A percentile compares a stretch with the other conserved stretches of the same genome.
These are phyloP conservation scores for Tolmerus cingulatus DNA, from an alignment of 2,888 invertebrate genomes.

Conservation along the genomic window DNA sequence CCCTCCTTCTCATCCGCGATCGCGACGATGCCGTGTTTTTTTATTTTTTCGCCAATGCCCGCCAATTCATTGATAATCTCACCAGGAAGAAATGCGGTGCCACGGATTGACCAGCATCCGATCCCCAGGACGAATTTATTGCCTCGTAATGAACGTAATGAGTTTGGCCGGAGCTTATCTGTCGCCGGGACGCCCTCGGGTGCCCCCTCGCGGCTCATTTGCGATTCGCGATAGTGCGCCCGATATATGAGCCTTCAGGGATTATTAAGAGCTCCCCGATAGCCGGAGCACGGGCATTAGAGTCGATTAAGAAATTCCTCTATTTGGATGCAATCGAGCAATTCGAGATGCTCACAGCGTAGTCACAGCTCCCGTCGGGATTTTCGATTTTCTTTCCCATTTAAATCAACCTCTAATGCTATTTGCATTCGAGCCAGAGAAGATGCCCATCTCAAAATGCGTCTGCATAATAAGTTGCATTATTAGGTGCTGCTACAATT, in stretches of 20 bases:
- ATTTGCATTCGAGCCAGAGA: not conserved
- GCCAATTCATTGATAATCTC: not conserved
- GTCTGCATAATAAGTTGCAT: not conserved
- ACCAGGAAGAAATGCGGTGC: not conserved
- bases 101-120: not conserved
- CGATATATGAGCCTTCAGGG: not conserved
- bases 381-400: not conserved
- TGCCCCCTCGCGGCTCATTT: not conserved
- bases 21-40: not conserved
- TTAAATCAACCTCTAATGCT: not conserved
- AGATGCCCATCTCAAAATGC: not conserved
- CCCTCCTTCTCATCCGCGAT: not conserved
- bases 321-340: not conserved
- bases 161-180: slow-evolving; percentile 4
- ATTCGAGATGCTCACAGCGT: not conserved
- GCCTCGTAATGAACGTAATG: slow-evolving; percentile 6
- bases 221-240: not conserved
- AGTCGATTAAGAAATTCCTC: not conserved
- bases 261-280: not conserved
- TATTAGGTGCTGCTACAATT: not conserved
- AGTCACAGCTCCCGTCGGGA: not conserved
- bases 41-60: not conserved
- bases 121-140: not conserved
- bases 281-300: not conserved
- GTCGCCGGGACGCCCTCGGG: not conserved